Evolutionary conservation across 2,113 vertebrate species (phyloP), one percentile per base, ranked within the genome.

Genomic region (Dipodomys ordii): DNA sequence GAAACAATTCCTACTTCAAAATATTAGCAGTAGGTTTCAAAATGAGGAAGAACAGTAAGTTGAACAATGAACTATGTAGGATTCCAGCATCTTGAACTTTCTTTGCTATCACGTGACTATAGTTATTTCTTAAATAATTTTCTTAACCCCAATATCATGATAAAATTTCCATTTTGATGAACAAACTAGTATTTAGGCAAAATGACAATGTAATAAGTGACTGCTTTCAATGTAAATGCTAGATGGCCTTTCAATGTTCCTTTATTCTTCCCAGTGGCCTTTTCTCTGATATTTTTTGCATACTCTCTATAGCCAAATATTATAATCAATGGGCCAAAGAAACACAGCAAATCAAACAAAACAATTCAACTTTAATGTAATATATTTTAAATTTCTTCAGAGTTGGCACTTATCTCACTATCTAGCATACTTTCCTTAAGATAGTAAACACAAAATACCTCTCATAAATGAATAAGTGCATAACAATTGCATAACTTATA

Each of bases 31-130:
- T 68, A 39, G 5, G 20, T 68, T 91, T 78, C 67, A 68, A 84
- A 68, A 92, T 62, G 49, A 91, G 49, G 83, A 89, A 91, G 80
- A 91, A 93, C 72, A 95, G 95, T 96, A 96, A 87, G 25, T 88
- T 83, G 88, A 94, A 81, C 77, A 87, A 86, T 94, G 95, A 96
- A 64, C 85, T 93, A 80, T 89, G 83, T 92, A 82, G 91, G 81
- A 93, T 92, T 92, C 80, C 83, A 91, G 68, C 62, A 84, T 94
- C 64, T 88, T 71, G 67, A 87, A 69, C 87, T 85, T 88, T 80
- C 62, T 73, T 91, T 83, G 62, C 39, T 7, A 57, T 30, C 32
- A 64, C 62, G 68, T 90, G 74, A 65, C 32, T 83, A 7, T 22
- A 8, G 39, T 88, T 92, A 83, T 88, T 79, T 81, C 32, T 88